Evolutionary conservation across 2,888 invertebrate genomes (phyloP).

Genomic region (Rosalia funebris): DNA sequence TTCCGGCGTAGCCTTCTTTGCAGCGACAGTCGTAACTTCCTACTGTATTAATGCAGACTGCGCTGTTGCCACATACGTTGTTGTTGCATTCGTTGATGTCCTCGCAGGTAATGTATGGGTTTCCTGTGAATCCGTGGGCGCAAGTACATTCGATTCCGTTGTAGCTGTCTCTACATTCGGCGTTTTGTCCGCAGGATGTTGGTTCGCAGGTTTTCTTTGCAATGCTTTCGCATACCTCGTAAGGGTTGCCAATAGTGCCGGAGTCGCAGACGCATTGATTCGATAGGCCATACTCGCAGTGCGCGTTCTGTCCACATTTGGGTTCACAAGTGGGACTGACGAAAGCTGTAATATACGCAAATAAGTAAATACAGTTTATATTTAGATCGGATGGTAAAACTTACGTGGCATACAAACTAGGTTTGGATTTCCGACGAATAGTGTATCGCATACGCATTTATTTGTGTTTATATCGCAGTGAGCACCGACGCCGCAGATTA

Average conservation of each 20-base stretch:
- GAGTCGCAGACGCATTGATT: conserved; percentile 86
- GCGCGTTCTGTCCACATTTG: conserved; percentile 83
- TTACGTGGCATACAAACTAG: conserved; percentile 91
- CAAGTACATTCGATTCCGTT: conserved; percentile 84
- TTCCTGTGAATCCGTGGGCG: conserved; percentile 84
- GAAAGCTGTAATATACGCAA: conserved; percentile 71
- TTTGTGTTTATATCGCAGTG: conserved; percentile 83
- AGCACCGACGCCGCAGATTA: conserved; percentile 89
- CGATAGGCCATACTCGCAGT: conserved; percentile 83
- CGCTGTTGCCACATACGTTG: conserved; percentile 84
- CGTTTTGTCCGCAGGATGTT: conserved; percentile 80
- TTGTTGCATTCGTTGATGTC: conserved; percentile 86
- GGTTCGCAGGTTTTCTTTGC: conserved; percentile 77
- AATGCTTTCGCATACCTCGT: conserved; percentile 79
- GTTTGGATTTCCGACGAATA: conserved; percentile 90
- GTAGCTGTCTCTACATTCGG: conserved; percentile 80
- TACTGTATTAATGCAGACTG: conserved; percentile 88
- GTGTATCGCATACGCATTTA: conserved; percentile 86
- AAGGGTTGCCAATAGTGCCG: conserved; percentile 88
- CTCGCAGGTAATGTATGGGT: conserved; percentile 83
- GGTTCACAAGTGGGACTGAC: conserved; percentile 82
- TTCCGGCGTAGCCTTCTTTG: conserved; percentile 83
- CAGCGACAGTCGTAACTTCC: conserved; percentile 93
- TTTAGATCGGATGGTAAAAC: conserved; percentile 57
- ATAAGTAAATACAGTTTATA: not conserved